A percentile compares a stretch with the other conserved stretches of the same genome.
Conservation (phyloP, 2,113 vertebrate species). For the Motacilla alba region DNA sequence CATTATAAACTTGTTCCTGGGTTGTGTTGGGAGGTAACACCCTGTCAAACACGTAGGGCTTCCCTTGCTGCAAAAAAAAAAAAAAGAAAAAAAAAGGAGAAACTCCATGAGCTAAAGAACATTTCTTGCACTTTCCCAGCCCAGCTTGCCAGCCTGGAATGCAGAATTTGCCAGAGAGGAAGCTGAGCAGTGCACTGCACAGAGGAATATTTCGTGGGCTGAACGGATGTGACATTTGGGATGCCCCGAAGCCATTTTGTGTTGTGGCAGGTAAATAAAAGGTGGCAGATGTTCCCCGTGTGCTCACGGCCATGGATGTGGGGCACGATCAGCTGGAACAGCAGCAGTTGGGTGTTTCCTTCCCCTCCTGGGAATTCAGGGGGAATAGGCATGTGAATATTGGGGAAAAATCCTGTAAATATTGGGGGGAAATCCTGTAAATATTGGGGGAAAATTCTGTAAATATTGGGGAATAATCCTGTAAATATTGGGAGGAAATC, state of each 20-base stretch:
- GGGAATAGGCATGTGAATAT: background rate
- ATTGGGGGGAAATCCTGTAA: rapidly evolving
- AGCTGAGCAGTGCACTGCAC: background rate
- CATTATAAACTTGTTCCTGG: slow-evolving; percentile 90
- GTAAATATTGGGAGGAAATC: rapidly evolving
- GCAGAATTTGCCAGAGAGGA: background rate
- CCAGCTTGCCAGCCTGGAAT: background rate
- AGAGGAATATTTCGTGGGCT: background rate
- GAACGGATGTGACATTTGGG: background rate
- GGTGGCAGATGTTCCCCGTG: background rate
- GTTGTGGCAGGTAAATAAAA: background rate
- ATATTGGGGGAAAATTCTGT: background rate
- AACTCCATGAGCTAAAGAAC: background rate
- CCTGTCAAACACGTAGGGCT: slow-evolving; percentile 88
- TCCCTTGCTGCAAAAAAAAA: slow-evolving; percentile 76
- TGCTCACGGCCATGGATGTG: background rate
- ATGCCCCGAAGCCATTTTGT: background rate
- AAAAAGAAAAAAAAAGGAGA: background rate
- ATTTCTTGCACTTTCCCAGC: background rate
- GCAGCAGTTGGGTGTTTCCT: background rate
- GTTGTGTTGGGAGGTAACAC: slow-evolving; percentile 87
- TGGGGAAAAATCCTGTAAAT: no score
- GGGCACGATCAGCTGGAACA: background rate
- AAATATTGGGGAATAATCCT: background rate
- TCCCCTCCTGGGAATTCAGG: background rate